These are phyloP conservation scores for Neomicropteryx cornuta DNA, from an alignment of 1,140 invertebrate species.

Conservation along the genomic window DNA sequence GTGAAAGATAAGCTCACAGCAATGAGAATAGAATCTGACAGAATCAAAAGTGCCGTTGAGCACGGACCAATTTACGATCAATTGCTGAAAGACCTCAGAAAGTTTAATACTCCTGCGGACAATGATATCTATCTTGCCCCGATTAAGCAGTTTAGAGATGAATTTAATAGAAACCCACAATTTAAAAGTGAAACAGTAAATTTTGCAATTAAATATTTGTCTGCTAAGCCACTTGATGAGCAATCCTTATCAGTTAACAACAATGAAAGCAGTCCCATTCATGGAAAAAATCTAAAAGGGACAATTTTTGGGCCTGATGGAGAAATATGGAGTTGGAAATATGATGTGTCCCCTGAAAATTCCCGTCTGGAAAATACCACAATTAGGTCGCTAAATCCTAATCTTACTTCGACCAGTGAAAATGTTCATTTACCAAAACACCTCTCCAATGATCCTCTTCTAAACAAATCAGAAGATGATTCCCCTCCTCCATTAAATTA, in stretches of 20 bases:
- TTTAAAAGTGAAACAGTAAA: conserved; percentile 42
- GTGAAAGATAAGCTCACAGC: conserved; percentile 40
- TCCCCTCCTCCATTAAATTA: conserved; percentile 37
- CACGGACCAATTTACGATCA: conserved; percentile 46
- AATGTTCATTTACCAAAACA: conserved; percentile 1
- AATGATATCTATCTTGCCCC: conserved; percentile 41
- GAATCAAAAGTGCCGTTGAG: conserved; percentile 44
- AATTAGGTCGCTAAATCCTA: conserved; percentile 10
- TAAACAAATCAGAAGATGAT: too few relatives aligned
- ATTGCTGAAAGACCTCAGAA: conserved; percentile 38
- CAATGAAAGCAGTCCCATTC: conserved; percentile 29
- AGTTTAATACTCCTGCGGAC: conserved; percentile 37
- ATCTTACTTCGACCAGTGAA: conserved; percentile 4
- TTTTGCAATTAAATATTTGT: conserved; percentile 37
- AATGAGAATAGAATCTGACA: conserved; percentile 40
- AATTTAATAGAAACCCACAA: conserved; percentile 39
- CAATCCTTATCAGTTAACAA: conserved; percentile 29
- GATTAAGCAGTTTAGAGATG: conserved; percentile 39
- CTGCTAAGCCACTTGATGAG: conserved; percentile 33
- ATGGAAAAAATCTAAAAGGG: conserved; percentile 33
- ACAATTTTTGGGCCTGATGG: conserved; percentile 40
- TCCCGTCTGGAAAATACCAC: conserved; percentile 2
- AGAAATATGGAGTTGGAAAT: conserved; percentile 40
- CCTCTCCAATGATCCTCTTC: conserved; percentile 4
- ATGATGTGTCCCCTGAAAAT: conserved; percentile 30